Evolutionary conservation across 2,113 vertebrate species (phyloP), one percentile per base, ranked within the genome.

Genomic region (Microtus pennsylvanicus): DNA sequence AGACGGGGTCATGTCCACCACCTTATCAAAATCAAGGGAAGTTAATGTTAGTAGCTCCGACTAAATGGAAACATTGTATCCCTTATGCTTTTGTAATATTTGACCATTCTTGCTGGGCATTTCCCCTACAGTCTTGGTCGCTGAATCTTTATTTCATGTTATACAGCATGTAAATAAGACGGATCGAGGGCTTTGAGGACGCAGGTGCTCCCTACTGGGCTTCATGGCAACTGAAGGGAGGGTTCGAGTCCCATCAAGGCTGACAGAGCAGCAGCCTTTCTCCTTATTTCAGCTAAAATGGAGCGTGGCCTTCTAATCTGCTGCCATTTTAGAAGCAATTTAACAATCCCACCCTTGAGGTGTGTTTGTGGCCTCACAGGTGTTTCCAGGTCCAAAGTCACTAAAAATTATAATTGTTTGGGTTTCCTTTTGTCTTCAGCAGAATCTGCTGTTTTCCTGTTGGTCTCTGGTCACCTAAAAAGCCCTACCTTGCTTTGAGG

Each of bases 251-350:
- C 14, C 47, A 33, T 91, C 85, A 92, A 82, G 77, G 94, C 78
- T 82, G 90, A 86, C 85, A 69, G 67, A 91, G 90, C 87, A 88
- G 61, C 89, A 90, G 91, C 67, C 75, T 95, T 97, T 93, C 24
- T n/a, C 30, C 50, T 58, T 75, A 85, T 95, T 97, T 87, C 72
- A 87, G 61, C 76, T 72, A 67, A 87, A 94, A 87, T n/a, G 87
- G 91, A 97, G 78, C 55, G 22, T 70, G 38, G 85, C 38, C 77
- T 82, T 95, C 83, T 95, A 94, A 95, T 97, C 97, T 92, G 72
- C 70, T 80, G 61, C 65, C 70, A 65, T 80, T 96, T 96, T n/a
- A 87, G 90, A 96, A 94, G 92, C 42, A 89, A 97, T 86, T 91
- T 96, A 42, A 82, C 94, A 97, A 76, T 91, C 13, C 75, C 70